Evolutionary conservation across 2,113 vertebrate species (phyloP), one percentile per base, ranked within the genome.

Genomic region (Sorex araneus): DNA sequence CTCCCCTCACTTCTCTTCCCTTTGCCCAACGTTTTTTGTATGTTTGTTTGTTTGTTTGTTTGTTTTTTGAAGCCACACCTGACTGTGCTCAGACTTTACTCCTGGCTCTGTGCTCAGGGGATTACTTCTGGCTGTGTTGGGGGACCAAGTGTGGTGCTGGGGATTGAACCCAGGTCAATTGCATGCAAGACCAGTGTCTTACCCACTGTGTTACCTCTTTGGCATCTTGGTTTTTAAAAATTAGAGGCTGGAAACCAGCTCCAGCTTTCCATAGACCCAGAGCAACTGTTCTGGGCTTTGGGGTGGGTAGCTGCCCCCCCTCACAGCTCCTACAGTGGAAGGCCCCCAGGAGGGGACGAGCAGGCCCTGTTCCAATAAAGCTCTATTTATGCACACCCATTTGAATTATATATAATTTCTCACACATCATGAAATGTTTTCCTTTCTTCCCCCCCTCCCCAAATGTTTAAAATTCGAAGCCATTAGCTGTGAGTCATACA

Each of bases 361-460:
- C 32, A 21, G 30, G 50, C 47, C 28, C 15, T 71, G 16, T 85
- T 78, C 34, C 18, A 47, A 60, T 78, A 25, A 34, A 85, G 43
- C 30, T 63, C 63, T 54, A 57, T 43, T 80, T 80, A 60, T 60
- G 64, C 73, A 60, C 34, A 27, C 30, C 54, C 21, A 45, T 32
- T 78, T 78, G 34, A 78, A 45, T 67, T 57, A 70, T 54, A 70
- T 32, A 28, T 15, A 47, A 71, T 60, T 84, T 84, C 54, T 91
- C 36, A 60, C 23, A 77, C 6, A 40, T 60, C 3, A 45, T 77
- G 25, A 83, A 60, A 36, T 73, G 63, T 57, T 18, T 18, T 76
- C 74, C 50, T 67, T 47, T 36, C 76, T 77, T 60, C 43, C 21
- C 4, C 57, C 40, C 74, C 32, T 27, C 70, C 40, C 30, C 32